These are phyloP conservation scores for Drosophila ohnishii DNA, from an alignment of 1,140 invertebrate genomes.

Conservation along the genomic window DNA sequence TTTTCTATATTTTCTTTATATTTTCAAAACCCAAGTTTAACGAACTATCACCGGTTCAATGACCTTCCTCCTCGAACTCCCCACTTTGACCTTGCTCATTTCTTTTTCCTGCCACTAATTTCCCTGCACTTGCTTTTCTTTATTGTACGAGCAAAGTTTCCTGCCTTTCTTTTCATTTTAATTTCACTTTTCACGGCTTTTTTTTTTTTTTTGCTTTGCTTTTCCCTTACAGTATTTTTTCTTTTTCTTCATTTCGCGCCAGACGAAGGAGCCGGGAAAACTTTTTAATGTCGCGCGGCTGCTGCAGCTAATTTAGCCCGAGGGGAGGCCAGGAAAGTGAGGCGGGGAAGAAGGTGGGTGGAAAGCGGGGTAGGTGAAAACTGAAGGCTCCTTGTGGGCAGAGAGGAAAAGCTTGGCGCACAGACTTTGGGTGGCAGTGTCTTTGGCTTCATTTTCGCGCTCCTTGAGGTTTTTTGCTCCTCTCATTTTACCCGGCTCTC, in stretches of 20 bases:
- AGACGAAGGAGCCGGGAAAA: slow-evolving; percentile 59
- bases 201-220: slow-evolving; percentile 32
- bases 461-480: slow-evolving; percentile 39
- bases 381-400: background rate
- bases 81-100: slow-evolving; percentile 25
- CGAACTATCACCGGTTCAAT: slow-evolving; percentile 30
- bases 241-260: slow-evolving; percentile 31
- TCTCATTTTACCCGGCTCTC: slow-evolving; percentile 34
- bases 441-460: slow-evolving; percentile 76
- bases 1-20: no score
- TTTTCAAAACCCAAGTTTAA: slow-evolving; percentile 5
- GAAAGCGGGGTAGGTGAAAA: background rate
- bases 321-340: background rate
- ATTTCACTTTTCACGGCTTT: slow-evolving; percentile 79
- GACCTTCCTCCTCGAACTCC: slow-evolving; percentile 30
- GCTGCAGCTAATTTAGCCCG: slow-evolving; percentile 74
- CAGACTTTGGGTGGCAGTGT: slow-evolving; percentile 71
- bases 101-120: slow-evolving; percentile 29
- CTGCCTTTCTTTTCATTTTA: slow-evolving; percentile 61
- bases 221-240: slow-evolving; percentile 28
- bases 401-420: slow-evolving; percentile 56
- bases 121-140: slow-evolving; percentile 31
- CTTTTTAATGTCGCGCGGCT: slow-evolving; percentile 79
- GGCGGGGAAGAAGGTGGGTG: background rate
- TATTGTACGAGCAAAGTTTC: slow-evolving; percentile 28